These are phyloP conservation scores for Bombylius major DNA, from an alignment of 2,888 invertebrate species.

Conservation along the genomic window DNA sequence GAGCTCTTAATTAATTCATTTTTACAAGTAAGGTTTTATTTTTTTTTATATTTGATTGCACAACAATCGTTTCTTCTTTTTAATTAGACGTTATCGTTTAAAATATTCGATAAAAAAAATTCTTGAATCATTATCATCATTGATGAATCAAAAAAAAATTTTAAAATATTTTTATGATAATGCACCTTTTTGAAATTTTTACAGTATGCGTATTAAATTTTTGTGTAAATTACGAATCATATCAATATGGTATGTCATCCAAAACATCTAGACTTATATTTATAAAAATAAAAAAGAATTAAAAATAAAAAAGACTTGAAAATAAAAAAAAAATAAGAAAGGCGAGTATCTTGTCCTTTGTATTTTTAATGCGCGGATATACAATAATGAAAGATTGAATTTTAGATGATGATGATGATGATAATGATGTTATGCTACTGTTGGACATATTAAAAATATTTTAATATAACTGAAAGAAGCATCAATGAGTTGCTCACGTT, in stretches of 20 bases:
- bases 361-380: too few species aligned
- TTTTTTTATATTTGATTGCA: too few species aligned
- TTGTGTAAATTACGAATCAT: conserved; percentile 9
- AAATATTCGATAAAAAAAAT: neutral
- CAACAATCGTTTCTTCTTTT: neutral
- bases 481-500: too few species aligned
- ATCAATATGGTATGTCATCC: conserved; percentile 7
- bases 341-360: too few species aligned
- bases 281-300: neutral
- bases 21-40: too few species aligned
- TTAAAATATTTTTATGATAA: neutral
- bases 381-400: neutral
- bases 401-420: neutral
- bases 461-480: neutral
- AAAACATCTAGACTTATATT: conserved; percentile 3
- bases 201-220: conserved; percentile 6
- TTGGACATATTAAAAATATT: neutral
- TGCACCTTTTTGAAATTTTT: neutral
- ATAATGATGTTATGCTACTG: neutral
- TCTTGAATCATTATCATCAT: neutral
- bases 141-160: neutral
- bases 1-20: too few species aligned
- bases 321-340: neutral
- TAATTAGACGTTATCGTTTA: neutral
- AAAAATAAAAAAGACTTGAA: neutral